phyloP scores from a whole-genome alignment of 2,888 invertebrate species.

The Gymnosoma rotundatum region DNA sequence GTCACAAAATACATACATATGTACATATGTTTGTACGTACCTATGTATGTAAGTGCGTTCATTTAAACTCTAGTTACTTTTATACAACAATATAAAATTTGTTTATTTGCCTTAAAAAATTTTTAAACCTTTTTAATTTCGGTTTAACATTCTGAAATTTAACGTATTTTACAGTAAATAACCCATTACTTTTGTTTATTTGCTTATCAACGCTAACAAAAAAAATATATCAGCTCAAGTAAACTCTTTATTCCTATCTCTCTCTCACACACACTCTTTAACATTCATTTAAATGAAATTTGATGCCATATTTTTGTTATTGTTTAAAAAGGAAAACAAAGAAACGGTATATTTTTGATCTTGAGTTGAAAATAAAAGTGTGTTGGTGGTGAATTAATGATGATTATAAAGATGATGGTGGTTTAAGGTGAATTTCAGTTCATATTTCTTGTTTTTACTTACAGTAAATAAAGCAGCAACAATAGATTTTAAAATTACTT shows the following conservation, averaged over 20 bases:
- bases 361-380: constrained; percentile 29
- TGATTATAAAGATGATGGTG: constrained; percentile 39
- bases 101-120: not conserved
- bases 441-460: constrained; percentile 36
- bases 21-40: too few relatives aligned
- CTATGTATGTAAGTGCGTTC: too few relatives aligned
- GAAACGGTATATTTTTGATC: constrained; percentile 26
- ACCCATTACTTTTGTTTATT: constrained; percentile 33
- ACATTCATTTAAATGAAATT: constrained; percentile 23
- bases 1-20: too few relatives aligned
- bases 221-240: not conserved
- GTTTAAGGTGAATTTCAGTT: constrained; percentile 69
- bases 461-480: not conserved
- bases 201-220: constrained; percentile 16
- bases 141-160: constrained; percentile 11
- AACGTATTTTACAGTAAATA: constrained; percentile 21
- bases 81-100: not conserved
- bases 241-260: not conserved
- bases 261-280: not conserved
- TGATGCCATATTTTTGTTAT: constrained; percentile 54
- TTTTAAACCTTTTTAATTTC: not conserved
- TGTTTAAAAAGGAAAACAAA: constrained; percentile 50
- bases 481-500: not conserved
- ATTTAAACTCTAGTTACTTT: too few relatives aligned
- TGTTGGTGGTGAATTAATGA: constrained; percentile 30